Percentiles rank a stretch among this genome's conserved stretches.
Evolutionary conservation across 2,113 vertebrate species (phyloP).

Genomic region (Rafetus swinhoei): DNA sequence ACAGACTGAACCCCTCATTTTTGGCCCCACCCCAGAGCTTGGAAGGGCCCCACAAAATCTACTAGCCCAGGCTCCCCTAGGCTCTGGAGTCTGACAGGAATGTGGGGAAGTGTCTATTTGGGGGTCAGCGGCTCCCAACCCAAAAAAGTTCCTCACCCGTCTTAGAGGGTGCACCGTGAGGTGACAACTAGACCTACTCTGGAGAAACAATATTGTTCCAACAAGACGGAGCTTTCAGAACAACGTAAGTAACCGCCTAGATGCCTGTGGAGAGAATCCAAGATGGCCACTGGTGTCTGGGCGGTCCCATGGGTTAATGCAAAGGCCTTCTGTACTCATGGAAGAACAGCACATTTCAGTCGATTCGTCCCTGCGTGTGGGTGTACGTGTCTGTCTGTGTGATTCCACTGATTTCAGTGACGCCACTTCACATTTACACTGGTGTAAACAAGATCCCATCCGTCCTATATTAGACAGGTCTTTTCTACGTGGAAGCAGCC

Average conservation of each 20-base stretch:
- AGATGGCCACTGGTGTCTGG: background rate
- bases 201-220: background rate
- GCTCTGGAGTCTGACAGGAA: too few species aligned
- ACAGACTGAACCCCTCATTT: too few species aligned
- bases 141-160: background rate
- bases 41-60: too few species aligned
- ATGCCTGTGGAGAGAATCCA: background rate
- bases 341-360: background rate
- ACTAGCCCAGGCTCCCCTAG: too few species aligned
- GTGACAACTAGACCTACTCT: background rate
- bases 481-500: background rate
- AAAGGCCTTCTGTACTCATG: background rate
- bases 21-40: too few species aligned
- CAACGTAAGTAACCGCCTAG: background rate
- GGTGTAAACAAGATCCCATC: rapidly evolving
- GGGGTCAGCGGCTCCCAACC: too few species aligned
- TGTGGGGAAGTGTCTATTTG: too few species aligned
- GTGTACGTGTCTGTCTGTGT: background rate
- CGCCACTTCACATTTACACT: background rate
- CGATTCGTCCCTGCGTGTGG: background rate
- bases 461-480: background rate
- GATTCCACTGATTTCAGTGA: background rate
- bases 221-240: background rate
- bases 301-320: background rate
- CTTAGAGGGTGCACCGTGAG: background rate